A percentile compares a stretch with the other conserved stretches of the same genome.
These are phyloP conservation scores for Andrena chrysosceles DNA, from an alignment of 2,888 invertebrate genomes.

Conservation along the genomic window DNA sequence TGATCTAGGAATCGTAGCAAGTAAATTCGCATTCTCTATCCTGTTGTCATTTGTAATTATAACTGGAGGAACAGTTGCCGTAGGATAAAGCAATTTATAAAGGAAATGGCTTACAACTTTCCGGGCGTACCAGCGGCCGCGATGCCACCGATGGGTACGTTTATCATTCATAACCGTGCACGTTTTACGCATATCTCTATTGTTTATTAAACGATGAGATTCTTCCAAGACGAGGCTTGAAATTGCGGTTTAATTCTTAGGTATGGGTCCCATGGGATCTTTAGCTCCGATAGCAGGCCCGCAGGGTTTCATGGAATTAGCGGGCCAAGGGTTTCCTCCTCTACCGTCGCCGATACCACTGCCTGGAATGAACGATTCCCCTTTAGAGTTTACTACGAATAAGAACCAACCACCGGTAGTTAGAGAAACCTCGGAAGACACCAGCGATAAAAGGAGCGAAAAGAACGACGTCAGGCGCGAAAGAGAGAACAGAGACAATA, in stretches of 20 bases:
- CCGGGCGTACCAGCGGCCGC: constrained; percentile 82
- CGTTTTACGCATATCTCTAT: neutral
- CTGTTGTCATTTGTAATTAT: constrained; percentile 22
- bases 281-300: constrained; percentile 80
- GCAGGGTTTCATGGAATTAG: constrained; percentile 83
- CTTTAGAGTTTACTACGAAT: constrained; percentile 88
- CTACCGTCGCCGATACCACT: constrained; percentile 81
- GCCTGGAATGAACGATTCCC: constrained; percentile 87
- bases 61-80: neutral
- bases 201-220: neutral
- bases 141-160: constrained; percentile 81
- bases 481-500: constrained; percentile 82
- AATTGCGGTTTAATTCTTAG: constrained; percentile 58
- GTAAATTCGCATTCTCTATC: constrained; percentile 15
- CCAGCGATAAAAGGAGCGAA: constrained; percentile 78
- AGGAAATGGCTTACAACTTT: constrained; percentile 83
- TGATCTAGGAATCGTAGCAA: constrained; percentile 39
- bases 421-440: constrained; percentile 80
- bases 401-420: constrained; percentile 88
- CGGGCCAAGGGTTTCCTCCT: constrained; percentile 82
- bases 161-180: constrained; percentile 29
- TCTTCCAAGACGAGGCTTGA: neutral
- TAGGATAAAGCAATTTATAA: neutral
- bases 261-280: constrained; percentile 83
- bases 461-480: constrained; percentile 83